Percentiles rank a stretch among this genome's conserved stretches.
Conservation (phyloP, 2,888 invertebrate species). For the Cylindroiulus punctatus region DNA sequence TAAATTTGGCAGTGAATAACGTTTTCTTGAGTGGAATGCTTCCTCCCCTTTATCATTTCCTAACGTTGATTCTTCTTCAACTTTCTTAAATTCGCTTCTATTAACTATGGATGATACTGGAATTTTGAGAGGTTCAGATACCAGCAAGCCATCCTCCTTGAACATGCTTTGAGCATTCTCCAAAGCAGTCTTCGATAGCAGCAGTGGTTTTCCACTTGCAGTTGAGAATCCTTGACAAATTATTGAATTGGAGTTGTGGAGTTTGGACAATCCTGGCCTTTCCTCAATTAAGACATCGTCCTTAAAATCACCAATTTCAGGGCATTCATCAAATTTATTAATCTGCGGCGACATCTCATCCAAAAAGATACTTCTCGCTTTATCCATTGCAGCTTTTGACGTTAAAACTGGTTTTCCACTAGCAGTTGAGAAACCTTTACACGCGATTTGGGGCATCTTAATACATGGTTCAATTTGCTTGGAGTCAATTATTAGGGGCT, state of each 20-base stretch:
- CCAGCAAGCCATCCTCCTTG: constrained; percentile 60
- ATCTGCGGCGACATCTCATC: neutral
- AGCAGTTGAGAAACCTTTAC: constrained; percentile 64
- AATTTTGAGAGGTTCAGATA: neutral
- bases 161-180: constrained; percentile 66
- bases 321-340: neutral
- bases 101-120: neutral
- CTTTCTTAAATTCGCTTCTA: neutral
- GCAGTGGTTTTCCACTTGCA: constrained; percentile 57
- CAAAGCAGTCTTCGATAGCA: constrained; percentile 65
- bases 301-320: neutral
- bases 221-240: constrained; percentile 53
- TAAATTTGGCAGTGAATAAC: neutral
- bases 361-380: constrained; percentile 51
- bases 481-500: neutral
- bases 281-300: neutral
- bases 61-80: neutral
- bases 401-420: constrained; percentile 66
- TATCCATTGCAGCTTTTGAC: constrained; percentile 60
- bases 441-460: neutral
- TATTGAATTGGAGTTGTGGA: too few species aligned
- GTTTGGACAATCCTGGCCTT: neutral
- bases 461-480: neutral
- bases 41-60: neutral
- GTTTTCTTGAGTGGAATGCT: neutral